phyloP scores from a whole-genome alignment of 2,113 vertebrate species.

The Alligator mississippiensis region DNA sequence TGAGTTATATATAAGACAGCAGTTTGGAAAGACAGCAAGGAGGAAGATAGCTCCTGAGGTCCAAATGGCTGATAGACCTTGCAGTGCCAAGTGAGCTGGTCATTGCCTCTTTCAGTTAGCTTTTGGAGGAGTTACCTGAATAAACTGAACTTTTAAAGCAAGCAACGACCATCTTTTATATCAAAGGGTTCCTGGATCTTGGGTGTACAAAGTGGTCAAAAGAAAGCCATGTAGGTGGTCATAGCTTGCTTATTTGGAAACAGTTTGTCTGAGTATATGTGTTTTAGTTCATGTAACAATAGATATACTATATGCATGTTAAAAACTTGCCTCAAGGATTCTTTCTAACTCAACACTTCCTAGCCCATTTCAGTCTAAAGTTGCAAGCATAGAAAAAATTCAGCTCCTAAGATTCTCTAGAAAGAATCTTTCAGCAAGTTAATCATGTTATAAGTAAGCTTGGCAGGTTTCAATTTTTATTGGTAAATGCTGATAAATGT shows the following conservation, averaged over 20 bases:
- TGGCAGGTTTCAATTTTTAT: too few species aligned
- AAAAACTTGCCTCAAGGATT: not conserved
- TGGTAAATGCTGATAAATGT: too few species aligned
- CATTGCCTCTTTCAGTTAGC: not conserved
- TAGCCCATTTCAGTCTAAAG: not conserved
- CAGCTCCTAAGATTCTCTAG: not conserved
- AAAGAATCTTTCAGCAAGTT: not conserved
- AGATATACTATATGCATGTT: not conserved
- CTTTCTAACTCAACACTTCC: not conserved
- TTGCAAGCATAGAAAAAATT: not conserved
- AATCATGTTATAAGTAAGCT: not conserved
- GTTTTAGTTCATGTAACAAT: not conserved
- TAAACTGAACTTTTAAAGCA: not conserved
- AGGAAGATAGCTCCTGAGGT: not conserved
- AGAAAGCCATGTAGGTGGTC: rapidly evolving
- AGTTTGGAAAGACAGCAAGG: not conserved
- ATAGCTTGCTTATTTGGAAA: too few species aligned
- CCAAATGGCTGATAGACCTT: not conserved
- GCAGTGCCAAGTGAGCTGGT: not conserved
- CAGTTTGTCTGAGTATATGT: too few species aligned
- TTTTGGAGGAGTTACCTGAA: not conserved
- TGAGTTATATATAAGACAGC: not conserved
- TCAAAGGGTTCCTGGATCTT: not conserved
- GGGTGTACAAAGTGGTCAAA: not conserved
- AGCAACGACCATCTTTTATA: not conserved